Evolutionary conservation across 2,113 vertebrate genomes (phyloP).

Genomic region (Eulemur rufifrons): DNA sequence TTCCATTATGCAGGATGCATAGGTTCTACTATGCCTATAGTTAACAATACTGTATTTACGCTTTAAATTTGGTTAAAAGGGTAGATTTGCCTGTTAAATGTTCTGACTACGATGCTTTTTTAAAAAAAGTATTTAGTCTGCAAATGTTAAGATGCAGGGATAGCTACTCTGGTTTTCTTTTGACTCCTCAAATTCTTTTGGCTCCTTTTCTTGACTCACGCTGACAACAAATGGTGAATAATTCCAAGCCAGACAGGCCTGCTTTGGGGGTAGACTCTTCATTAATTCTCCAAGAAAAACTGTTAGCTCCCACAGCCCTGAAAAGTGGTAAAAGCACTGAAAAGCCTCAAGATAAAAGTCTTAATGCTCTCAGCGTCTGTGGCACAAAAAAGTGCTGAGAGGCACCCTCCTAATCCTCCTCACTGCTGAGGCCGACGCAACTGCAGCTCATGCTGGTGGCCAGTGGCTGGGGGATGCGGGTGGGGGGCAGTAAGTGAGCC

Average conservation of each 20-base stretch:
- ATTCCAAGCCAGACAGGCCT: constrained; percentile 2
- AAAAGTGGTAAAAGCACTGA: neutral
- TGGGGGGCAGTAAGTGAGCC: neutral
- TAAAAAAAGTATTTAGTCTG: neutral
- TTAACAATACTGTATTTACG: neutral
- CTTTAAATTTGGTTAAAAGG: neutral
- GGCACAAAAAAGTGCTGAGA: neutral
- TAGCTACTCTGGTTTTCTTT: neutral
- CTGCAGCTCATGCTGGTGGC: neutral
- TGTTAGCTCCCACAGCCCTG: neutral
- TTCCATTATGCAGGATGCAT: neutral
- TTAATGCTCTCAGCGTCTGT: neutral
- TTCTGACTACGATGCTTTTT: neutral
- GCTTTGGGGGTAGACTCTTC: neutral
- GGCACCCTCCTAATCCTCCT: neutral
- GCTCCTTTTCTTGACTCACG: constrained; percentile 16
- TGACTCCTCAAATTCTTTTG: constrained; percentile 3
- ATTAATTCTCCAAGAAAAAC: neutral
- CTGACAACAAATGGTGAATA: neutral
- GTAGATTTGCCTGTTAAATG: neutral
- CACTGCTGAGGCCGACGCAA: neutral
- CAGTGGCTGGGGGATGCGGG: neutral
- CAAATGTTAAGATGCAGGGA: neutral
- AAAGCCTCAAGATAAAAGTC: neutral
- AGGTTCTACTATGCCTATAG: neutral